phyloP scores from a whole-genome alignment of 2,888 invertebrate genomes.

The Anoncus sp. region DNA sequence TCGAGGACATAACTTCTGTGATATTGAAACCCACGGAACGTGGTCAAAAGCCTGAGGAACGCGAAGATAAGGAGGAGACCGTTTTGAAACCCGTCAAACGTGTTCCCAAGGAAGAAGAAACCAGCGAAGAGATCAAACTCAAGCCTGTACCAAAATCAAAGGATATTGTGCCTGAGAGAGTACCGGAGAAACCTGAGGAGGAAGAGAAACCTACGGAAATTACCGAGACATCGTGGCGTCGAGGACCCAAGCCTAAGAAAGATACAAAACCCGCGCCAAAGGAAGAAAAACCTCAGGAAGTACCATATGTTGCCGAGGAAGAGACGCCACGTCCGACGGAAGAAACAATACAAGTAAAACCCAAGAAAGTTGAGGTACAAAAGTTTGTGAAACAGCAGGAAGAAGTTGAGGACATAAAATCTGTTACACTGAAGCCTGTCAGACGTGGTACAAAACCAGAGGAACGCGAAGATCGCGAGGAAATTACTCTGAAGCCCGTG shows the following conservation, averaged over 20 bases:
- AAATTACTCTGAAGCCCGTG: constrained; percentile 66
- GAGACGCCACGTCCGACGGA: constrained; percentile 69
- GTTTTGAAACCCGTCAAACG: constrained; percentile 75
- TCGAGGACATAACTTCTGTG: constrained; percentile 70
- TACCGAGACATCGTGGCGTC: constrained; percentile 79
- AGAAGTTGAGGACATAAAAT: constrained; percentile 71
- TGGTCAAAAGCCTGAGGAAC: constrained; percentile 77
- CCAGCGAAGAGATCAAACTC: constrained; percentile 58
- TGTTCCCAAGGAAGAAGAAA: constrained; percentile 64
- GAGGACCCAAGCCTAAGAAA: constrained; percentile 58
- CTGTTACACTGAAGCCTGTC: constrained; percentile 67
- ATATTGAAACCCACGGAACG: constrained; percentile 68
- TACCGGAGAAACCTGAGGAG: constrained; percentile 71
- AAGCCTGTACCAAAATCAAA: constrained; percentile 54
- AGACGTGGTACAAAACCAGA: constrained; percentile 75
- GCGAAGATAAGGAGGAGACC: constrained; percentile 75
- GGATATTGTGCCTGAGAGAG: constrained; percentile 62
- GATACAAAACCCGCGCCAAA: constrained; percentile 50
- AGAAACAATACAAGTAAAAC: constrained; percentile 80
- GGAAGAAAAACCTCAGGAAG: constrained; percentile 69
- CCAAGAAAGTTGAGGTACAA: constrained; percentile 42
- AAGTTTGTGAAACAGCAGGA: constrained; percentile 65
- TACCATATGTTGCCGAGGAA: constrained; percentile 61
- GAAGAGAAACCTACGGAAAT: constrained; percentile 80
- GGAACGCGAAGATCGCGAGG: constrained; percentile 75